Conservation (phyloP, 2,113 vertebrate genomes). For the Meriones unguiculatus region DNA sequence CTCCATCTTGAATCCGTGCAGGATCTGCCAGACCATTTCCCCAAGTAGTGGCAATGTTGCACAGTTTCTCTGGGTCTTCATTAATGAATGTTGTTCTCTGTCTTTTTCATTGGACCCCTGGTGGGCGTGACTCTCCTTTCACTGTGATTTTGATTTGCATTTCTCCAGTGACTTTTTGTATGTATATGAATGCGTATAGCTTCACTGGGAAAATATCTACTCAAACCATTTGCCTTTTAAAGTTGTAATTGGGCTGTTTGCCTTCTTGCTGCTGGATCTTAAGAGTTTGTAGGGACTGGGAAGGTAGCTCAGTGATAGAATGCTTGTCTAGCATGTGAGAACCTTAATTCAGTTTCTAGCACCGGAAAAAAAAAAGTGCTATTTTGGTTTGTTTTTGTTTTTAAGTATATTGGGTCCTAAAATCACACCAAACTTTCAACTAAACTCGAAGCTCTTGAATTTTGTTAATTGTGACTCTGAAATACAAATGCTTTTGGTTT, state of each 20-base stretch:
- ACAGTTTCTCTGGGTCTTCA: not conserved
- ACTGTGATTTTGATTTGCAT: not conserved
- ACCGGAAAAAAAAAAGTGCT: not conserved
- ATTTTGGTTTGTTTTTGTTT: not conserved
- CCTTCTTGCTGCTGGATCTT: not conserved
- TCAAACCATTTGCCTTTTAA: not conserved
- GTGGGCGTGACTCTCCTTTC: not conserved
- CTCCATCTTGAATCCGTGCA: not conserved
- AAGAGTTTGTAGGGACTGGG: not conserved
- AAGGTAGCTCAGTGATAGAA: too few relatives aligned
- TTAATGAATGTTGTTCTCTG: not conserved
- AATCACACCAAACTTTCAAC: too few relatives aligned
- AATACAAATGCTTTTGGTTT: slow-evolving; percentile 39
- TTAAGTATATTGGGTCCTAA: not conserved
- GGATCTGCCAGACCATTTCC: not conserved
- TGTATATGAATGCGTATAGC: not conserved
- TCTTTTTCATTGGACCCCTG: not conserved
- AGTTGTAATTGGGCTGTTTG: not conserved
- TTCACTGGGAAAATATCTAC: not conserved
- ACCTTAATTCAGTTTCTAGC: not conserved
- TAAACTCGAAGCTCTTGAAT: not conserved
- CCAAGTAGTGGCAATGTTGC: not conserved
- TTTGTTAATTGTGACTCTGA: not conserved
- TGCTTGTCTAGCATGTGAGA: not conserved
- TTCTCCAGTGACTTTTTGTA: not conserved